Conservation (phyloP, 2,888 invertebrate genomes). For the Tolmerus cingulatus region DNA sequence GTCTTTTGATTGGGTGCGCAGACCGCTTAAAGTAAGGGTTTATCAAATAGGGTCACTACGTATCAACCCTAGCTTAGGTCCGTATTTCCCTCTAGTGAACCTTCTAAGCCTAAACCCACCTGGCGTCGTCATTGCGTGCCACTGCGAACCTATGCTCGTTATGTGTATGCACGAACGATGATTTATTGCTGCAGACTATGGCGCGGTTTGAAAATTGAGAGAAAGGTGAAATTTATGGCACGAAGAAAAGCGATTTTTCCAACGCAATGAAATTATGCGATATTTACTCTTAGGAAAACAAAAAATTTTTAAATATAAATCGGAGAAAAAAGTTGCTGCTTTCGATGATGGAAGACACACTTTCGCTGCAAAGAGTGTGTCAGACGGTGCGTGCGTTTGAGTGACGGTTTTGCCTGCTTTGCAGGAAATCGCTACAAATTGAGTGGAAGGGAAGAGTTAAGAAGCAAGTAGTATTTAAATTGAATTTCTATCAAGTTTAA, state of each 20-base stretch:
- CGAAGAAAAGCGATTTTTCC: constrained; percentile 24
- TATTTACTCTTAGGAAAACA: background rate
- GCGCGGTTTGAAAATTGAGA: constrained; percentile 2
- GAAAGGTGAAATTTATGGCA: constrained; percentile 16
- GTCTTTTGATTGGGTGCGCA: background rate
- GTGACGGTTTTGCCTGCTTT: background rate
- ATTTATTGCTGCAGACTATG: background rate
- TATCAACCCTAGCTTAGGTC: background rate
- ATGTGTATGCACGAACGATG: background rate
- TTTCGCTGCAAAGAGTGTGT: background rate
- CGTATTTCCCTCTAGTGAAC: background rate
- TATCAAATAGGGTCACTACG: background rate
- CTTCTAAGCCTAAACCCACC: background rate
- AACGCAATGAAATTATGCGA: background rate
- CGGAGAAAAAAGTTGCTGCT: background rate
- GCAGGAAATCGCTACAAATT: background rate
- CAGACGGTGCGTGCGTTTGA: background rate
- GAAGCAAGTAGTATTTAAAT: background rate
- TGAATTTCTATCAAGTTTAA: too few species aligned
- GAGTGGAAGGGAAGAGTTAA: background rate
- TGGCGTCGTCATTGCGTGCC: background rate
- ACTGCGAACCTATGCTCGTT: background rate
- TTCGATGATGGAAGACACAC: background rate
- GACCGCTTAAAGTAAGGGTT: too few species aligned
- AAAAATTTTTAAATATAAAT: background rate